Evolutionary conservation across 2,113 vertebrate genomes (phyloP).

Genomic region (Rhipidura dahli): DNA sequence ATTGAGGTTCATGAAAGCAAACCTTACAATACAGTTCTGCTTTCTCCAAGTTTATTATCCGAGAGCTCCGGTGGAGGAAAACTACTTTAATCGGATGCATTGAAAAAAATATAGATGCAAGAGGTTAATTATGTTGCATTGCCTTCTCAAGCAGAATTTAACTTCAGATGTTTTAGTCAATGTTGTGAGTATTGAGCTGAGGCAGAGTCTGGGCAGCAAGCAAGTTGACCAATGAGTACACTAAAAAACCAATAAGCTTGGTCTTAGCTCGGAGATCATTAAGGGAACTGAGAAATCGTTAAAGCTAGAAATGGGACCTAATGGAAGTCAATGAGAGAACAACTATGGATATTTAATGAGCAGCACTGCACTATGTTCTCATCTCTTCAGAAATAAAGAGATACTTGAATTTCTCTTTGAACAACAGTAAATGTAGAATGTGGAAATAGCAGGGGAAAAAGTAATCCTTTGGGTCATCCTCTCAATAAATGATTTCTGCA

Average conservation of each 20-base stretch:
- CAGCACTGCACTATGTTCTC: background rate
- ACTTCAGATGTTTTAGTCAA: constrained; percentile 3
- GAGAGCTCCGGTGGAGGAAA: background rate
- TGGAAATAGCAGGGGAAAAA: background rate
- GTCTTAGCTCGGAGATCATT: background rate
- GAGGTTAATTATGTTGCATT: constrained; percentile 12
- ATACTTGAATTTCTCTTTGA: constrained; percentile 11
- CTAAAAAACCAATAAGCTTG: background rate
- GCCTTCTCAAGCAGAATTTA: constrained; percentile 27
- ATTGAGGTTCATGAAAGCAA: background rate
- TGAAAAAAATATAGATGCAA: background rate
- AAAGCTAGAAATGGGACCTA: background rate
- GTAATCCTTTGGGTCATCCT: background rate
- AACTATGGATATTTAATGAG: background rate
- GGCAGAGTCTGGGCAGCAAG: background rate
- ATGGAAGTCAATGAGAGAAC: background rate
- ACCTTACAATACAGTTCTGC: background rate
- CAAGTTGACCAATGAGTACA: background rate
- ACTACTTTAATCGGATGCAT: background rate
- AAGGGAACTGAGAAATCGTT: constrained; percentile 5
- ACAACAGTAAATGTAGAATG: background rate
- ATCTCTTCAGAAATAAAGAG: constrained; percentile 22
- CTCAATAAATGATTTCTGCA: background rate
- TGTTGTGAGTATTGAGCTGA: background rate
- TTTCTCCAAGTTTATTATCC: background rate